Base-by-base conservation (phyloP, 2,113 vertebrate species). In the Lepidothrix coronata region DNA sequence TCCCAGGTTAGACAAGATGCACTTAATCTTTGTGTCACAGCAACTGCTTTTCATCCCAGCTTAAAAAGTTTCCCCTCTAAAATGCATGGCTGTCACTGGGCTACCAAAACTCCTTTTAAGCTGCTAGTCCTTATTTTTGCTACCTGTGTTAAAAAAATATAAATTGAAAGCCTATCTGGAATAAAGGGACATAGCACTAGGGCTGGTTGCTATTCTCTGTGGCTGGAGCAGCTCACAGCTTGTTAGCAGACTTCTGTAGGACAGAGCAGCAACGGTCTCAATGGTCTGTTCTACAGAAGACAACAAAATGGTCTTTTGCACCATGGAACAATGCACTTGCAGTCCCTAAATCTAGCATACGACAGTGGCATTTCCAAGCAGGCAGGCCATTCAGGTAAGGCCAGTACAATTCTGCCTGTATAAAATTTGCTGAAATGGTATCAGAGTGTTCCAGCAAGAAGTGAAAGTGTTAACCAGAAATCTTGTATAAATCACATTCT, bases 401-500 rank as follows among this genome's bases (percentile, higher is more conserved):
- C 23, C 15, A 72, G 24, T 19, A 21, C 12, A 15, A 1, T 35
- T 24, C 39, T 54, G 37, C 30, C 59, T 31, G 7, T 14, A 31
- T 11, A 74, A 54, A 57, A 71, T 65, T 31, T 85, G 44, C 35
- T 59, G 46, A 90, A 90, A 65, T 10, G 21, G 12, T 41, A 72
- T 44, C 48, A 48, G 33, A 46, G 20, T 11, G 16, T 63, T 86
- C 21, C 79, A 66, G 55, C 46, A 88, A 88, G 93, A 61, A 92
- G 20, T 18, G 68, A 84, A 96, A 86, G 83, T 0, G 88, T 96
- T 96, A 97, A 95, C 28, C 19, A 90, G 75, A 80, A 96, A 75
- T 65, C 85, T 68, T 93, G 54, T 55, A 81, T 81, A 96, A 95
- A 92, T 93, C 72, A 76, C 51, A 89, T 81, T 92, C 75, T 85